phyloP scores from a whole-genome alignment of 2,113 vertebrate genomes.

The Glaucidium brasilianum region DNA sequence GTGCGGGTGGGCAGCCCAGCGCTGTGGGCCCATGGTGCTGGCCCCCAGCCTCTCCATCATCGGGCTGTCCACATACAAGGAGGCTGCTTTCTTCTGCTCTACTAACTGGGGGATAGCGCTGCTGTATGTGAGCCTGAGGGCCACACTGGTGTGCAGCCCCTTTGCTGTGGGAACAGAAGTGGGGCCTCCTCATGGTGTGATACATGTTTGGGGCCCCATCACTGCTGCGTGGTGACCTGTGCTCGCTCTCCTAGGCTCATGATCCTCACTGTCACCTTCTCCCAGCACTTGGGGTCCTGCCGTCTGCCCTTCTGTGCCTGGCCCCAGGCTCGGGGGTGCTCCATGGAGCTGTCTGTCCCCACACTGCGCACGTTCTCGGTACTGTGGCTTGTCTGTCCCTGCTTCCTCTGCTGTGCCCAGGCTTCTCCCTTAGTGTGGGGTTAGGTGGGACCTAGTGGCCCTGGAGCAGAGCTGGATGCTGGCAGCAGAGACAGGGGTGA shows the following conservation, averaged over 20 bases:
- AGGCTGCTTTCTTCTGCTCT: slow-evolving; percentile 82
- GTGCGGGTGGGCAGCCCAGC: slow-evolving; percentile 59
- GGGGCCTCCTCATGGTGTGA: fast-evolving
- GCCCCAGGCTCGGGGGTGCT: neutral
- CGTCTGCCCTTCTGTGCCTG: slow-evolving; percentile 45
- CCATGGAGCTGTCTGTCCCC: neutral
- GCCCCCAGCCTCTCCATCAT: slow-evolving; percentile 82
- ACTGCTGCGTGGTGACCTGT: neutral
- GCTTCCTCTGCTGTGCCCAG: neutral
- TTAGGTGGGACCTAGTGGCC: neutral
- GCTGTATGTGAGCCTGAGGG: slow-evolving; percentile 71
- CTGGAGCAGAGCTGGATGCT: neutral
- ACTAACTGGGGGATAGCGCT: slow-evolving; percentile 80
- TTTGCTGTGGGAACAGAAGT: neutral
- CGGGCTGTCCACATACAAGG: slow-evolving; percentile 80
- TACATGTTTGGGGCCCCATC: neutral
- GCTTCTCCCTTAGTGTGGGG: neutral
- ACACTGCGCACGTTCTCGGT: slow-evolving; percentile 78
- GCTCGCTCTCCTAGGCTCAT: slow-evolving; percentile 69
- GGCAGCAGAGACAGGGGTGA: neutral
- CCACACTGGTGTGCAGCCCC: neutral
- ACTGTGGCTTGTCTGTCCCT: neutral
- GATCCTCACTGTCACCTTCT: slow-evolving; percentile 75
- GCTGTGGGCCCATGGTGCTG: slow-evolving; percentile 82
- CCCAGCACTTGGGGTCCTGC: slow-evolving; percentile 78